These are phyloP conservation scores for Austrofundulus limnaeus DNA, from an alignment of 2,113 vertebrate species.

Conservation along the genomic window DNA sequence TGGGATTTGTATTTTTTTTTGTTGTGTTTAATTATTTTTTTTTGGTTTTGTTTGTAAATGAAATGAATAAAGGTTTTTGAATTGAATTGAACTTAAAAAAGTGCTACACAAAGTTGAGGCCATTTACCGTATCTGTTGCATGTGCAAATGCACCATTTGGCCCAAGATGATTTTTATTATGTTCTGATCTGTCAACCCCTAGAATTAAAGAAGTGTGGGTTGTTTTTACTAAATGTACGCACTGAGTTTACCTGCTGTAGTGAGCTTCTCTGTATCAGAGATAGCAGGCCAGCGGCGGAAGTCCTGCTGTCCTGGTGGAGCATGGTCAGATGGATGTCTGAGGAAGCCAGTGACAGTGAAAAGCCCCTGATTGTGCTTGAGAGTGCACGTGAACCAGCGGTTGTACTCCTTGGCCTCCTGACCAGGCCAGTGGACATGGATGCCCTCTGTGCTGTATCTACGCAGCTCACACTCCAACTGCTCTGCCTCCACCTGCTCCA, in stretches of 20 bases:
- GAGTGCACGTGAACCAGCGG: conserved; percentile 72
- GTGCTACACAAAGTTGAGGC: no score
- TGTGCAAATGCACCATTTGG: no score
- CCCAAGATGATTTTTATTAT: no score
- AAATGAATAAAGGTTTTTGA: no score
- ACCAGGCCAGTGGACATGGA: conserved; percentile 73
- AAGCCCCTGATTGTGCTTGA: conserved; percentile 60
- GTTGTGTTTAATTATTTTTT: no score
- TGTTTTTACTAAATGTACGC: not conserved
- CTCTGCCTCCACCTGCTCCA: conserved; percentile 41
- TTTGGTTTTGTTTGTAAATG: no score
- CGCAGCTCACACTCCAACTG: conserved; percentile 73
- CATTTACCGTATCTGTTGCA: no score
- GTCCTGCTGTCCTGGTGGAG: conserved; percentile 31
- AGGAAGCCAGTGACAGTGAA: conserved; percentile 70
- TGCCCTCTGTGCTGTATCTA: conserved; percentile 67
- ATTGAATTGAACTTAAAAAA: no score
- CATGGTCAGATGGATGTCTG: conserved; percentile 54
- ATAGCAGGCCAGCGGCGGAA: conserved; percentile 45
- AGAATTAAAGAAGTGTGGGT: no score
- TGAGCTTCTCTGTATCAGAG: conserved; percentile 53
- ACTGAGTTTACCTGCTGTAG: conserved; percentile 68
- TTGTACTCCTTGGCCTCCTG: conserved; percentile 42
- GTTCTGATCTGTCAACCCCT: no score
- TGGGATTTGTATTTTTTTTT: no score